Percentiles rank a stretch among this genome's conserved stretches.
Evolutionary conservation across 2,888 invertebrate genomes (phyloP).

Genomic region (Agonopterix arenella): DNA sequence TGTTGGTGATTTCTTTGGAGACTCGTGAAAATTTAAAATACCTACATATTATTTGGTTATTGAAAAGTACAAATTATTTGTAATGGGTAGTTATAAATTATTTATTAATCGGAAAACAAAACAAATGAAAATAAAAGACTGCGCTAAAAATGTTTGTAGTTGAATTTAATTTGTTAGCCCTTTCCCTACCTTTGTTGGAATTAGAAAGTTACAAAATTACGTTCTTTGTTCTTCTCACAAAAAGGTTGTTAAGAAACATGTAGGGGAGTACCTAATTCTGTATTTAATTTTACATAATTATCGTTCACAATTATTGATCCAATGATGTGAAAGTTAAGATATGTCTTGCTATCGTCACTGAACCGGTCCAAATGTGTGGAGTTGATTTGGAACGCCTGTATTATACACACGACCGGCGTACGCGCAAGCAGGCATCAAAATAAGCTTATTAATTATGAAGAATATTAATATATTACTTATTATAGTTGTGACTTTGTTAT

Average conservation of each 20-base stretch:
- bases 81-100: neutral
- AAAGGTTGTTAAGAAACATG: neutral
- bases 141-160: neutral
- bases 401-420: conserved; percentile 46
- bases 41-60: neutral
- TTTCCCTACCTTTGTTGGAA: too few species aligned
- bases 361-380: conserved; percentile 56
- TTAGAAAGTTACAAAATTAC: too few species aligned
- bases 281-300: neutral
- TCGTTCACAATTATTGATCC: neutral
- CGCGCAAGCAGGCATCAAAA: conserved; percentile 35
- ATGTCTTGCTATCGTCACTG: conserved; percentile 38
- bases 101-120: neutral
- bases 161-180: neutral
- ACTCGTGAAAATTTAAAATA: conserved; percentile 8
- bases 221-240: neutral
- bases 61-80: neutral
- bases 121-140: neutral
- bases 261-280: too few species aligned
- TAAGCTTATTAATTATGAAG: conserved; percentile 18
- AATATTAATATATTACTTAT: conserved; percentile 15
- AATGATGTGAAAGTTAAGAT: conserved; percentile 52
- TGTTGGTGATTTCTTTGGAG: conserved; percentile 52
- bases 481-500: conserved; percentile 16
- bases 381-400: conserved; percentile 51